phyloP scores from a whole-genome alignment of 1,140 invertebrate genomes.

The Trypoxylus dichotomus region DNA sequence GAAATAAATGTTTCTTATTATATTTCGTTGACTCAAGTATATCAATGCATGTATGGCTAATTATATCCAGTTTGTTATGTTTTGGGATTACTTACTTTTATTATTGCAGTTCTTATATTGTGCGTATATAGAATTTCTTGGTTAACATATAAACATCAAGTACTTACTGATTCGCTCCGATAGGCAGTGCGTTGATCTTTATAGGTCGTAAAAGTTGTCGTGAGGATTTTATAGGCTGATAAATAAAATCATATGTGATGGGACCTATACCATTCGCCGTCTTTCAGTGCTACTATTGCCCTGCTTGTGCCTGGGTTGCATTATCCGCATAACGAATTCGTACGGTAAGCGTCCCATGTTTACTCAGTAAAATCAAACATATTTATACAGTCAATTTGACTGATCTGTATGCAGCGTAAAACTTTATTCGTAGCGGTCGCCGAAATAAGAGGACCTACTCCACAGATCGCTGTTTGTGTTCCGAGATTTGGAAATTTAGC shows the following conservation, averaged over 20 bases:
- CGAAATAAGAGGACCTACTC: background rate
- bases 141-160: background rate
- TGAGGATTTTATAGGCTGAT: conserved; percentile 14
- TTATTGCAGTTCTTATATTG: no score
- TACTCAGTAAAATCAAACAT: conserved; percentile 39
- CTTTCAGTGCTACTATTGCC: conserved; percentile 5
- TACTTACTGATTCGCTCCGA: no score
- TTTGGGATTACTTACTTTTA: no score
- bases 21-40: no score
- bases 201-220: conserved; percentile 29
- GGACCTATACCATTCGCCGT: background rate
- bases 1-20: no score
- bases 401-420: conserved; percentile 41
- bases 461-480: background rate
- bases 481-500: conserved; percentile 14
- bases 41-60: no score
- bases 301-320: background rate
- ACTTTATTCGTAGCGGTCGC: conserved; percentile 32
- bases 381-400: conserved; percentile 41
- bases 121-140: background rate
- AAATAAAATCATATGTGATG: conserved; percentile 9
- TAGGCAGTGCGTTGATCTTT: background rate
- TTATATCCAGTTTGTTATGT: no score
- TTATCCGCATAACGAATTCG: conserved; percentile 39
- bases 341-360: conserved; percentile 35